These are phyloP conservation scores for Turritopsis dohrnii DNA, from an alignment of 30 jellyfish, hydroid and myxozoan species.

Conservation along the genomic window DNA sequence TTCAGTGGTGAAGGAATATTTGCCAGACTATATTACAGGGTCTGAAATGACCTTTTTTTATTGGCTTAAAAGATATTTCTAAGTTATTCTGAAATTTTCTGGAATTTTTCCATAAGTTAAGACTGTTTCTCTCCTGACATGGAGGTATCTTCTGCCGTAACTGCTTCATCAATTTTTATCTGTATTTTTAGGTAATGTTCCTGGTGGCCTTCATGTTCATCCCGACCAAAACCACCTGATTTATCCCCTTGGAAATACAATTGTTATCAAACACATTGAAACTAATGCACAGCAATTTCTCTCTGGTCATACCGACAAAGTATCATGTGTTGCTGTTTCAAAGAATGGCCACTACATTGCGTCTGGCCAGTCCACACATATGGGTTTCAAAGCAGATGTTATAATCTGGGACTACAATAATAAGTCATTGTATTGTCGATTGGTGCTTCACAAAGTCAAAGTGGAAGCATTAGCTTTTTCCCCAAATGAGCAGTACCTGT, in stretches of 20 bases:
- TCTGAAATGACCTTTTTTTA: too few species aligned
- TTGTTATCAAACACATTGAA: constrained; percentile 65
- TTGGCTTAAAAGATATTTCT: too few species aligned
- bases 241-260: constrained; percentile 91
- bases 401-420: constrained; percentile 81
- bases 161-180: background rate
- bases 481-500: constrained; percentile 74
- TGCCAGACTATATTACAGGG: too few species aligned
- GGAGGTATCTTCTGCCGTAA: too few species aligned
- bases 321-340: constrained; percentile 85
- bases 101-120: too few species aligned
- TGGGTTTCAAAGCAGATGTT: constrained; percentile 97
- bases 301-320: constrained; percentile 92
- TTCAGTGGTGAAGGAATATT: too few species aligned
- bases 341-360: constrained; percentile 78
- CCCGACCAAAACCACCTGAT: constrained; percentile 75
- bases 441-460: constrained; percentile 77
- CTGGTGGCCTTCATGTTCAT: constrained; percentile 84
- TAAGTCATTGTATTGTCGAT: constrained; percentile 37
- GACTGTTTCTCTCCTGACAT: too few species aligned
- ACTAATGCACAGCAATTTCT: constrained; percentile 67
- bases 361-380: constrained; percentile 93
- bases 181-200: constrained; percentile 71
- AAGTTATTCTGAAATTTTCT: too few species aligned
- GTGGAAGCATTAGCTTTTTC: constrained; percentile 96